These are phyloP conservation scores for Chiroxiphia lanceolata DNA, from an alignment of 2,797 vertebrate species.

Conservation along the genomic window DNA sequence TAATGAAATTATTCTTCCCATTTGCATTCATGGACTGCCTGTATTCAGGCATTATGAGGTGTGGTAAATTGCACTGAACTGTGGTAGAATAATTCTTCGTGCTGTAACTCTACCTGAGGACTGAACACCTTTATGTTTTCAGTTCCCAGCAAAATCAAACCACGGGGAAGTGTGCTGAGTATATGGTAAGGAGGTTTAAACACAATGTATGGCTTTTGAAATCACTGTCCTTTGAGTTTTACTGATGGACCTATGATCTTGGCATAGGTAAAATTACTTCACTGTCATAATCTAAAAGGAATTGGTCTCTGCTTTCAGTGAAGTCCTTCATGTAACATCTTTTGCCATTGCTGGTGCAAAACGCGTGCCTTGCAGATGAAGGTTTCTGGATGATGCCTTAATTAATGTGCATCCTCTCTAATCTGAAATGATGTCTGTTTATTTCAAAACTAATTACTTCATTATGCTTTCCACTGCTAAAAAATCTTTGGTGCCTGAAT, in stretches of 20 bases:
- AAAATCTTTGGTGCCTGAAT: not conserved
- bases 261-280: not conserved
- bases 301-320: not conserved
- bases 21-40: slow-evolving; percentile 61
- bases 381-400: slow-evolving; percentile 36
- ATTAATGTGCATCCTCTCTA: slow-evolving; percentile 34
- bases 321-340: not conserved
- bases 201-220: not conserved
- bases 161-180: not conserved
- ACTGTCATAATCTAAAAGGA: not conserved
- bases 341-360: not conserved
- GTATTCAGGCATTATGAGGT: not conserved
- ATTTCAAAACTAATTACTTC: slow-evolving; percentile 28
- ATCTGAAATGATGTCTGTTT: slow-evolving; percentile 14
- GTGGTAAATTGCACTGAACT: slow-evolving; percentile 4
- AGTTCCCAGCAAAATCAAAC: slow-evolving; percentile 20
- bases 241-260: not conserved
- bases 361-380: not conserved
- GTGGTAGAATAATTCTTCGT: slow-evolving; percentile 18
- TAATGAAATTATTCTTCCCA: slow-evolving; percentile 63
- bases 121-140: not conserved
- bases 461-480: not conserved
- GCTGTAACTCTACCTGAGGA: slow-evolving; percentile 41
- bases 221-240: not conserved
- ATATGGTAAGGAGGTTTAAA: not conserved